Evolutionary conservation across 2,113 vertebrate genomes (phyloP), one percentile per base, ranked within the genome.

Genomic region (Diphyllodes magnificus): DNA sequence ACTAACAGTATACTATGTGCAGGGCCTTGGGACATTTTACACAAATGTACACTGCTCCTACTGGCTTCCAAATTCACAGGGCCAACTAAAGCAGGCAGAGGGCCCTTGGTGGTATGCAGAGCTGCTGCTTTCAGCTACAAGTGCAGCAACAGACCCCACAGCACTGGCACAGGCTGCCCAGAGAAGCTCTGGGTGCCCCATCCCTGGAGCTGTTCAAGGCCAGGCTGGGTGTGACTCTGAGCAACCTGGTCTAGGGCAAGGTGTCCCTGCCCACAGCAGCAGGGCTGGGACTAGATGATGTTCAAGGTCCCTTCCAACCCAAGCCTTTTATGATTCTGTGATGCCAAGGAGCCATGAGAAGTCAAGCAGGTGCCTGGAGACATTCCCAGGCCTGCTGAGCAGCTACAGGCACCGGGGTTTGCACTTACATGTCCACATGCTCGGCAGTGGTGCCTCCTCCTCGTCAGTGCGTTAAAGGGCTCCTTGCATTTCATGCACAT

Each of bases 401-500:
- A 71, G 65, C 60, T 51, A 1, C 45, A 82, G 68, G 37, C 69
- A 27, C 15, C 0, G 4, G 17, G 20, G 14, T 22, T 80, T 53
- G 53, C 87, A 97, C 99, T 98, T 88, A 99, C 99, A 1, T 98
- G 98, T 78, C 99, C 99, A 44, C 99, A 99, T 1, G 99, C 99
- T 86, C 99, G 97, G 95, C 99, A 99, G 93, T 99, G 99, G 90
- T 99, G 99, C 81, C 99, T 96, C 90, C 99, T 98, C 40, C 99
- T 98, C 0, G 99, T 99, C 94, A 99, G 97, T 0, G 99, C 99
- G 3, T 99, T 99, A 86, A 99, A 99, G 30, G 98, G 65, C 53
- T 99, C 99, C 89, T 97, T 98, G 95, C 99, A 99, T 96, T 99
- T 99, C 99, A 99, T 99, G 86, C 99, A 99, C 99, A 99, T 99